These are phyloP conservation scores for Chiroxiphia lanceolata DNA, from an alignment of 2,797 vertebrate genomes.

Conservation along the genomic window DNA sequence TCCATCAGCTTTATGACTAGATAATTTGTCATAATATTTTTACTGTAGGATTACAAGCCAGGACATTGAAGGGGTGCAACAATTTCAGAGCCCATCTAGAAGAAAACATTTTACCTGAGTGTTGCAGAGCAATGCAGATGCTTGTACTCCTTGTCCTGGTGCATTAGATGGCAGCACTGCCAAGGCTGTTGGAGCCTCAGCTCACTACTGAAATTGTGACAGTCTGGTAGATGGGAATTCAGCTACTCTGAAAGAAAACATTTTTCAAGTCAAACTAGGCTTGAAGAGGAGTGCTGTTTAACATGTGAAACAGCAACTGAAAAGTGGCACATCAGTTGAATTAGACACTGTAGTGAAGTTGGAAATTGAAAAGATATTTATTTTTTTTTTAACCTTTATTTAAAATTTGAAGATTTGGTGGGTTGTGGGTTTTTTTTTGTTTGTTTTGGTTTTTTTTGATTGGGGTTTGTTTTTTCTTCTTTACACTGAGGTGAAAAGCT, in stretches of 20 bases:
- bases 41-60: not conserved
- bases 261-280: not conserved
- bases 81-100: accelerated
- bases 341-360: not conserved
- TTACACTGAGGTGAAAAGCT: not conserved
- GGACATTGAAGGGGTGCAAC: not conserved
- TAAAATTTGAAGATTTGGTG: not conserved
- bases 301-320: not conserved
- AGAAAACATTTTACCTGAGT: not conserved
- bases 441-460: not conserved
- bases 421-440: accelerated
- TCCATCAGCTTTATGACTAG: not conserved
- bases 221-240: not conserved
- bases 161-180: conserved; percentile 10
- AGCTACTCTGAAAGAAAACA: not conserved
- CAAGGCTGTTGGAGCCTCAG: not conserved
- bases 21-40: not conserved
- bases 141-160: not conserved
- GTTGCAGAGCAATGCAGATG: accelerated
- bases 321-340: not conserved
- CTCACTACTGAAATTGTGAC: not conserved
- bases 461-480: not conserved
- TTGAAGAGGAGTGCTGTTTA: not conserved
- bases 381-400: not conserved
- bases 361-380: not conserved